Percentiles rank a stretch among this genome's conserved stretches.
These are phyloP conservation scores for Kuschelorhynchus macadamiae DNA, from an alignment of 2,888 invertebrate species.

Conservation along the genomic window DNA sequence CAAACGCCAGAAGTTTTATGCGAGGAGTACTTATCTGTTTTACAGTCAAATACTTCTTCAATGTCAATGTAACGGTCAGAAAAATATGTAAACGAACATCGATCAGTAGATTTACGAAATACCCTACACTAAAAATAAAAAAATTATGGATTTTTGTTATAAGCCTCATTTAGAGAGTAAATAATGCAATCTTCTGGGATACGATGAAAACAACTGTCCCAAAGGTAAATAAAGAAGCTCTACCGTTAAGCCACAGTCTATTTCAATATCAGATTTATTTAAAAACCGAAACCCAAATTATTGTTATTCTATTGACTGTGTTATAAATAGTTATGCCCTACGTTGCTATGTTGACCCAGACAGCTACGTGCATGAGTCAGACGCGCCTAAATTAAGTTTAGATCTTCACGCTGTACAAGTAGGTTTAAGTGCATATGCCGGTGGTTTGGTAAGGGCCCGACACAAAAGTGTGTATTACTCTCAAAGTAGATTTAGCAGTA, in stretches of 20 bases:
- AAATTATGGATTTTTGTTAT: too few relatives aligned
- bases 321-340: neutral
- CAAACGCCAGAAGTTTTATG: neutral
- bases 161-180: neutral
- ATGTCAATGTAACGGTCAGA: neutral
- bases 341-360: neutral
- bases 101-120: too few relatives aligned
- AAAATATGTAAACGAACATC: too few relatives aligned
- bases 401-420: too few relatives aligned
- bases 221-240: neutral
- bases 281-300: neutral
- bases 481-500: neutral
- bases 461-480: neutral
- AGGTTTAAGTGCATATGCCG: too few relatives aligned
- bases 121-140: too few relatives aligned
- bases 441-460: too few relatives aligned
- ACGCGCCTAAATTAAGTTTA: neutral
- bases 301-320: neutral
- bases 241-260: neutral
- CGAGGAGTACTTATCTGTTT: slow-evolving; percentile 2
- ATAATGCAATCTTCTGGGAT: neutral
- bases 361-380: neutral
- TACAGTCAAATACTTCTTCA: neutral
- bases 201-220: neutral
- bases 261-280: neutral